A percentile compares a stretch with the other conserved stretches of the same genome.
Evolutionary conservation across 2,113 vertebrate species (phyloP).

Genomic region (Zootoca vivipara): DNA sequence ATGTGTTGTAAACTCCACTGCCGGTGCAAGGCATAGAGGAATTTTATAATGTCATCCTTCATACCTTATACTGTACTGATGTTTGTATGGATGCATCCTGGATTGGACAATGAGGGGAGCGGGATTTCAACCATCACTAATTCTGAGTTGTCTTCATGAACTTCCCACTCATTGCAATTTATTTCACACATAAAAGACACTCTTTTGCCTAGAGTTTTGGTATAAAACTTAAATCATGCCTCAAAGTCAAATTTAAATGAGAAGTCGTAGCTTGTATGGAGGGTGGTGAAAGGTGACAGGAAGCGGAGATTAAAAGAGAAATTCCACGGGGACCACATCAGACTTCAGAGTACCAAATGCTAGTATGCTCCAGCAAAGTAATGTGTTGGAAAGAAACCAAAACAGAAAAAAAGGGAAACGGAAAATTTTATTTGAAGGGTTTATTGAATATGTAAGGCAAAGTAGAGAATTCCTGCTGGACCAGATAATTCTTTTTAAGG

Average conservation of each 20-base stretch:
- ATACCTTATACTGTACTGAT: background rate
- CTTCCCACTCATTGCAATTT: background rate
- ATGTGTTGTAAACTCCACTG: background rate
- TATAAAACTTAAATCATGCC: conserved; percentile 37
- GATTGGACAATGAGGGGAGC: background rate
- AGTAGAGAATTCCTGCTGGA: background rate
- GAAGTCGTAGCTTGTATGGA: conserved; percentile 13
- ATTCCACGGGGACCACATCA: background rate
- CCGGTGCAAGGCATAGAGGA: background rate
- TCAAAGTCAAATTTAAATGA: conserved; percentile 15
- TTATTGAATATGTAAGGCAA: background rate
- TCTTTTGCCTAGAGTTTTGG: background rate
- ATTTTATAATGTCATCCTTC: background rate
- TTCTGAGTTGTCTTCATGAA: background rate
- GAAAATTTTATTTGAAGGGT: background rate
- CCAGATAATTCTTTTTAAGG: background rate
- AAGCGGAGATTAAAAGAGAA: background rate
- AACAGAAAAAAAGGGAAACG: background rate
- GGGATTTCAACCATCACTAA: background rate
- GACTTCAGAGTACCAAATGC: background rate
- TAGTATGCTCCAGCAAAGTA: background rate
- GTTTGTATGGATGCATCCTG: background rate
- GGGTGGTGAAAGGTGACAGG: background rate
- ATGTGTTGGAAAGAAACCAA: conserved; percentile 6
- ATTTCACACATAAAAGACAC: background rate